Evolutionary conservation across 2,888 invertebrate species (phyloP), one percentile per base, ranked within the genome.

Genomic region (Zele albiditarsus): DNA sequence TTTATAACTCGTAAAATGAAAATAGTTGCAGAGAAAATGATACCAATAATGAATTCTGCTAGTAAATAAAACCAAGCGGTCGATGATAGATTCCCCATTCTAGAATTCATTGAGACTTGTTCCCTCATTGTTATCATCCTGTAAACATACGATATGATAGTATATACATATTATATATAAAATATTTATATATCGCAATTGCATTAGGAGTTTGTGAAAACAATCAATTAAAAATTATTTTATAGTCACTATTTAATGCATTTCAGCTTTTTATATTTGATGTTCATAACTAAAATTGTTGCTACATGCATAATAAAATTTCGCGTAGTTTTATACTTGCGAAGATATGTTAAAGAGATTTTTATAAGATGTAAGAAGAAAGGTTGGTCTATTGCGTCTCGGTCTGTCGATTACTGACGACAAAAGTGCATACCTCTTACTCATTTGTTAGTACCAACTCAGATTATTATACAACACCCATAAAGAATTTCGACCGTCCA

Each of bases 61-160:
- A 83, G 79, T 6, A 89, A 80, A 62, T 84, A 87, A 16, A 88
- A 66, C 86, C 87, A 86, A 8, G 82, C 69, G 10, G 77, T 77
- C 0, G 82, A 80, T n/a, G 85, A 83, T 20, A 84, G 80, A 27
- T 76, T 78, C 8, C 74, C 77, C 49, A 80, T 78, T 78, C 82
- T 82, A 16, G 81, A 76, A 66, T 71, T 79, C 38, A 75, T 75
- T 49, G 71, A 69, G 46, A 79, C 23, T 66, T 82, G 84, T 27
- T 86, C 84, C 3, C 73, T 80, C 33, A 82, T 31, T 27, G 82
- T 76, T 74, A 85, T 62, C 87, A 87, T 87, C 73, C 38, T 68
- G 60, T 84, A 85, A 80, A 63, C 81, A 82, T 49, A 78, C 16
- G 38, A 42, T 57, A 60, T 23, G 14, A 63, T 66, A 42, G 42